A percentile compares a stretch with the other conserved stretches of the same genome.
These are phyloP conservation scores for Dinoponera quadriceps DNA, from an alignment of 1,140 invertebrate genomes.

Conservation along the genomic window DNA sequence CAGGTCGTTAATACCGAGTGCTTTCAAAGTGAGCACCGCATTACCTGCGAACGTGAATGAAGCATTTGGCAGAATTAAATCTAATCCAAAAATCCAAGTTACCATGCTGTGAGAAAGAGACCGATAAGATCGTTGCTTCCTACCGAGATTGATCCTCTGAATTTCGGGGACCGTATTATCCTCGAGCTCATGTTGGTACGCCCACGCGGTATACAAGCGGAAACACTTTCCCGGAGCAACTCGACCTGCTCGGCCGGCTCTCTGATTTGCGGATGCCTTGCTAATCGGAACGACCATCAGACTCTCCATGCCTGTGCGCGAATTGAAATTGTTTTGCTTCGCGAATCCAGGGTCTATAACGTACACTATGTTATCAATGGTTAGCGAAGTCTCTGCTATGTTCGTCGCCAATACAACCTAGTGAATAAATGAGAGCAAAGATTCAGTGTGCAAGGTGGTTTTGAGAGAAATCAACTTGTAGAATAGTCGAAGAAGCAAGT, in stretches of 20 bases:
- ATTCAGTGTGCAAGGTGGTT: neutral
- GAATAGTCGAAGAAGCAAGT: slow-evolving; percentile 14
- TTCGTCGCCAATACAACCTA: slow-evolving; percentile 98
- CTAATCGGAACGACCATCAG: slow-evolving; percentile 99
- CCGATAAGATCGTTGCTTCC: neutral
- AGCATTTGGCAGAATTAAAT: slow-evolving; percentile 6
- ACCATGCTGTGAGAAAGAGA: neutral
- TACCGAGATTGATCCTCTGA: slow-evolving; percentile 97
- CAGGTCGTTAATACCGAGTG: slow-evolving; percentile 98
- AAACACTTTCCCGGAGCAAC: slow-evolving; percentile 99
- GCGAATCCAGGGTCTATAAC: slow-evolving; percentile 99
- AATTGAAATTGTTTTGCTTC: slow-evolving; percentile 99
- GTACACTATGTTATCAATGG: slow-evolving; percentile 99
- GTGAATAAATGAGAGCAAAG: slow-evolving; percentile 56
- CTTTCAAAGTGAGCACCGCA: slow-evolving; percentile 98
- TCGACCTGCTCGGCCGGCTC: slow-evolving; percentile 96
- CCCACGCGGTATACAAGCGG: slow-evolving; percentile 98
- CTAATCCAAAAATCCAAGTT: neutral
- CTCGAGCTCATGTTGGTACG: slow-evolving; percentile 98
- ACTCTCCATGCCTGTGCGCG: slow-evolving; percentile 99
- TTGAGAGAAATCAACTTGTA: neutral
- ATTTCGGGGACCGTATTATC: slow-evolving; percentile 99
- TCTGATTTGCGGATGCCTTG: slow-evolving; percentile 97
- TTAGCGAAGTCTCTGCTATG: slow-evolving; percentile 99
- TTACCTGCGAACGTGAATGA: slow-evolving; percentile 87